Evolutionary conservation across 2,797 vertebrate genomes (phyloP).

Genomic region (Mus caroli): DNA sequence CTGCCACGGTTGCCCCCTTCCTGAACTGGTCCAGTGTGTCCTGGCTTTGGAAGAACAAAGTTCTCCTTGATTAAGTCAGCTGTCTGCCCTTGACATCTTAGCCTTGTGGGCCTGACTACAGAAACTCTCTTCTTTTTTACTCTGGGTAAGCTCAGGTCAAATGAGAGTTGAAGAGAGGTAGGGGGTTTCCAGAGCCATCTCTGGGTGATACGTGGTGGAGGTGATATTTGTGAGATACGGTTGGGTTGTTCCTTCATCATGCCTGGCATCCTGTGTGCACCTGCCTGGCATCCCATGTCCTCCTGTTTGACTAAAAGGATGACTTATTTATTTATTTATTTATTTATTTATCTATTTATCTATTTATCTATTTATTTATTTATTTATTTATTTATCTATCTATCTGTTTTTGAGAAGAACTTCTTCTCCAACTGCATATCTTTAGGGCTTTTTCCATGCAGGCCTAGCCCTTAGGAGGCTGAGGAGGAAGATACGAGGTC

Average conservation of each 20-base stretch:
- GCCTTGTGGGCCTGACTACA: background rate
- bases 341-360: no score
- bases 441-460: background rate
- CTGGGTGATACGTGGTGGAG: background rate
- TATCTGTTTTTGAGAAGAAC: background rate
- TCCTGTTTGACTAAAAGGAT: background rate
- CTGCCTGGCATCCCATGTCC: background rate
- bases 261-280: no score
- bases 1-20: background rate
- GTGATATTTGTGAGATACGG: background rate
- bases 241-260: background rate
- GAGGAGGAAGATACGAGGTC: background rate
- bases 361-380: background rate
- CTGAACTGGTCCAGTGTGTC: background rate
- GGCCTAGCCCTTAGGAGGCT: background rate
- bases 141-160: background rate
- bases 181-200: background rate
- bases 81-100: background rate
- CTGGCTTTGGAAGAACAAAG: background rate
- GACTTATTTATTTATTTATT: background rate
- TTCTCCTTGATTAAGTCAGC: conserved; percentile 14
- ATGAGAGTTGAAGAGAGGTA: background rate
- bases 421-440: background rate
- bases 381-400: background rate
- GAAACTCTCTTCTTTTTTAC: background rate